Base-by-base conservation (phyloP, 1,140 invertebrate species). In the Ephestia elutella region DNA sequence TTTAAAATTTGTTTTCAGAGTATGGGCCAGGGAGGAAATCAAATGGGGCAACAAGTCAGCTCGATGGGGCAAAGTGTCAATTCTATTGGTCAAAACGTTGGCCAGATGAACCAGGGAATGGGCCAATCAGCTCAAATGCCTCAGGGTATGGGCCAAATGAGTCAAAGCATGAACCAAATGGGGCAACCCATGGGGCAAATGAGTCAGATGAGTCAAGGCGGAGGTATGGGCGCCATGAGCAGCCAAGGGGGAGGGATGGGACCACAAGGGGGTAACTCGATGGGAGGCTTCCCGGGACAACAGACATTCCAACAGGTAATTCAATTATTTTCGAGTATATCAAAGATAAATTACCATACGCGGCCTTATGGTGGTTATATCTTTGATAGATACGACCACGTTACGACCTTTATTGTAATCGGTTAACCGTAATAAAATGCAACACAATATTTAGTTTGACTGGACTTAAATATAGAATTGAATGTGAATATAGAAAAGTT, bases 281-380 rank as follows among this genome's bases (percentile, higher is more conserved):
- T 90, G 87, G 89, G 87, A 57, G 87, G 84, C 9, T 89, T 89
- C 68, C 88, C 89, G 44, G 90, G 90, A 69, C 88, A 89, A 68
- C 88, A 88, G 60, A 68, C 83, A 78, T 89, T 89, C 86, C 87
- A 89, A 77, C 88, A 87, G 81, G 88, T 87, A 67, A 57, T 25
- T 54, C n/a, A 17, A 55, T 44, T 59, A 56, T 11, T 58, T 49
- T 62, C n/a, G 59, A 62, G 49, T 44, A 32, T 25, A 25, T 3
- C 21, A 25, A 25, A 7, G 7, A 25, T 48, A 25, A 28, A 20
- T 25, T n/a, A n/a, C n/a, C n/a, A n/a, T n/a, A n/a, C n/a, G n/a
- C n/a, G n/a, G n/a, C n/a, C n/a, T n/a, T n/a, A n/a, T n/a, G n/a
- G n/a, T n/a, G n/a, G n/a, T n/a, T n/a, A n/a, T n/a, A n/a, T n/a